Base-by-base conservation (phyloP, 2,113 vertebrate species). In the Corvus cornix region DNA sequence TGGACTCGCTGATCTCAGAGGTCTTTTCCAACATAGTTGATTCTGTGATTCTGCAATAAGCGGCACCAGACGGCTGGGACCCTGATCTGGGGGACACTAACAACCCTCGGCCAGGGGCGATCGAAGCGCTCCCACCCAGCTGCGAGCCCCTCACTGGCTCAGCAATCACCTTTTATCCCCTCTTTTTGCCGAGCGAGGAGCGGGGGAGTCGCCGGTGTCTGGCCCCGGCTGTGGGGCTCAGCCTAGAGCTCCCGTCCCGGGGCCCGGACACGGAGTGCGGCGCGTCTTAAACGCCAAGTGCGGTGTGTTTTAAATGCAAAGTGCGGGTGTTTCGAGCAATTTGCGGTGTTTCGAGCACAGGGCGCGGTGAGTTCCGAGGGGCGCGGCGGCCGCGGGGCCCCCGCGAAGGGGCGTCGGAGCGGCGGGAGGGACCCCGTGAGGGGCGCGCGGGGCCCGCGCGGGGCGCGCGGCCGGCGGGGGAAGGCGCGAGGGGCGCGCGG, bases 291-390 rank as follows among this genome's bases (percentile, higher is more conserved):
- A 18, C 3, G 12, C 19, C 0, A 2, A 0, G 19, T 1, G 55
- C 31, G 21, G 11, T 0, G 37, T 5, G 33, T 16, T 72, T n/a
- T 0, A 10, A 7, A 3, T 0, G 3, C 35, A 2, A 1, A 0
- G 27, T 4, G 43, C 41, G 7, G 41, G 31, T 9, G 43, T 68
- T 48, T 13, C 8, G 4, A 46, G 3, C 31, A 1, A 5, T 2
- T 4, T 5, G 63, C 66, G 16, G 67, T 8, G 33, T 35, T 49
- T 7, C 66, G 12, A n/a, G 13, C 44, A 4, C 44, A 3, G 20
- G 24, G 14, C 10, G 37, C 37, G 6, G 69, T 1, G 48, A 2
- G 33, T 1, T 13, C 20, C 23, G 16, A 6, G 55, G 64, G 46
- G 46, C 22, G 73, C 63, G 43, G 62, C 24, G n/a, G 28, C 49